These are phyloP conservation scores for Halesus radiatus DNA, from an alignment of 1,140 invertebrate species.

Conservation along the genomic window DNA sequence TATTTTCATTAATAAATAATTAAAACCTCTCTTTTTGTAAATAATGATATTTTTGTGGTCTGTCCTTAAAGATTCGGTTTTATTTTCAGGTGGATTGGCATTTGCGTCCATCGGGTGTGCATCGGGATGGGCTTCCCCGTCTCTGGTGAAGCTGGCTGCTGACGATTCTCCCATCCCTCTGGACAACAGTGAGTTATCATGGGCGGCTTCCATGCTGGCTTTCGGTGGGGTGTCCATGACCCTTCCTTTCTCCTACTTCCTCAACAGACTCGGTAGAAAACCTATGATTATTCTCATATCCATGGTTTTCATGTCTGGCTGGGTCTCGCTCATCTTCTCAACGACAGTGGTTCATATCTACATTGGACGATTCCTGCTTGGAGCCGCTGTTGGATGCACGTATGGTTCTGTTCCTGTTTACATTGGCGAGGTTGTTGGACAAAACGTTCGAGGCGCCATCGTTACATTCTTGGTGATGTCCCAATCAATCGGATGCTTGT, in stretches of 20 bases:
- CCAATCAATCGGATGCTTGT: conserved; percentile 73
- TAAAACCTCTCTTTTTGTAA: too few species aligned
- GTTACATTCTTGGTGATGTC: conserved; percentile 74
- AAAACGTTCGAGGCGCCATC: conserved; percentile 72
- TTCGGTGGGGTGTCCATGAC: conserved; percentile 49
- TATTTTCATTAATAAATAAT: too few species aligned
- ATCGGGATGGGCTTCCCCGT: conserved; percentile 55
- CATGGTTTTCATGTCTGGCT: conserved; percentile 43
- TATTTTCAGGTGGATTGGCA: conserved; percentile 52
- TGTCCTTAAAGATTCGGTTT: conserved; percentile 29
- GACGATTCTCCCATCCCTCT: conserved; percentile 50
- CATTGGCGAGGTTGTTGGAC: conserved; percentile 74
- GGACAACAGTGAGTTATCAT: conserved; percentile 51
- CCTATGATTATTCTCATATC: conserved; percentile 49
- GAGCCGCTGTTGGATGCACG: conserved; percentile 46
- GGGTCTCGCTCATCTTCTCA: conserved; percentile 49
- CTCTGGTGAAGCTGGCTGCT: conserved; percentile 52
- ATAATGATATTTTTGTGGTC: background rate
- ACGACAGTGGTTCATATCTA: conserved; percentile 44
- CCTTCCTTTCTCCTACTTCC: conserved; percentile 49
- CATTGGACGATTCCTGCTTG: conserved; percentile 47
- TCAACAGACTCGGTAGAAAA: conserved; percentile 53
- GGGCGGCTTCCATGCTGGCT: conserved; percentile 51
- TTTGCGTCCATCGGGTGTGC: conserved; percentile 46
- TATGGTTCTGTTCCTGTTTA: conserved; percentile 61